Conservation (phyloP, 2,113 vertebrate genomes). For the Phyllostomus discolor region DNA sequence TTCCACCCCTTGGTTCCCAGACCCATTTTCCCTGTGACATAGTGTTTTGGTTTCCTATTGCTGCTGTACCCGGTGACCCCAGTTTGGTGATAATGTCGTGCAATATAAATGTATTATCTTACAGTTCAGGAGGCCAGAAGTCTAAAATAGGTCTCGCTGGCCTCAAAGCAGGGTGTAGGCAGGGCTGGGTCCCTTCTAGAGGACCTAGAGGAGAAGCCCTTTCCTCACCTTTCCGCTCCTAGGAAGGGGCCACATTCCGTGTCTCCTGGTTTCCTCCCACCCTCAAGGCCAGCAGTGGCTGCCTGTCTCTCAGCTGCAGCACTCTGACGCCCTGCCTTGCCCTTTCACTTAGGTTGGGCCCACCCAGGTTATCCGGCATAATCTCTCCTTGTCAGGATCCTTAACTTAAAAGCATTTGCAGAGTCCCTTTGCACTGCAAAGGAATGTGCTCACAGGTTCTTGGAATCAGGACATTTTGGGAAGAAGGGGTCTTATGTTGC, state of each 20-base stretch:
- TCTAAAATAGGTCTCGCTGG: background rate
- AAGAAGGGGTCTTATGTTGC: background rate
- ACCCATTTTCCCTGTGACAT: background rate
- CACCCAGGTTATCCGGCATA: background rate
- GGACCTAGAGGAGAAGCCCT: background rate
- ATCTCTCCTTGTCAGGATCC: no score
- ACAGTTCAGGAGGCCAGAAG: background rate
- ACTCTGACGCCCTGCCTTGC: background rate
- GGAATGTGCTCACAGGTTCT: background rate
- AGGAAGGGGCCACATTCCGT: background rate
- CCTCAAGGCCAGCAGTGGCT: background rate
- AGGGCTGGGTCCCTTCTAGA: background rate
- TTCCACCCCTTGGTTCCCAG: background rate
- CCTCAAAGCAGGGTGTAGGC: background rate
- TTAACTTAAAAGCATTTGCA: no score
- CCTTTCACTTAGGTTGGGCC: background rate
- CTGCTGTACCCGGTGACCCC: background rate
- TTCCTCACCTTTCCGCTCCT: background rate
- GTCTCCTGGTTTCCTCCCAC: background rate
- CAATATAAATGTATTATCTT: background rate
- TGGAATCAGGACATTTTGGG: background rate
- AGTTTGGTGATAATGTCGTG: background rate
- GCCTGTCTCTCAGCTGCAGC: background rate
- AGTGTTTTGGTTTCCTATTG: background rate
- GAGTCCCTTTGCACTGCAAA: background rate